A percentile compares a stretch with the other conserved stretches of the same genome.
These are phyloP conservation scores for Epistrophe eligans DNA, from an alignment of 2,888 invertebrate species.

Conservation along the genomic window DNA sequence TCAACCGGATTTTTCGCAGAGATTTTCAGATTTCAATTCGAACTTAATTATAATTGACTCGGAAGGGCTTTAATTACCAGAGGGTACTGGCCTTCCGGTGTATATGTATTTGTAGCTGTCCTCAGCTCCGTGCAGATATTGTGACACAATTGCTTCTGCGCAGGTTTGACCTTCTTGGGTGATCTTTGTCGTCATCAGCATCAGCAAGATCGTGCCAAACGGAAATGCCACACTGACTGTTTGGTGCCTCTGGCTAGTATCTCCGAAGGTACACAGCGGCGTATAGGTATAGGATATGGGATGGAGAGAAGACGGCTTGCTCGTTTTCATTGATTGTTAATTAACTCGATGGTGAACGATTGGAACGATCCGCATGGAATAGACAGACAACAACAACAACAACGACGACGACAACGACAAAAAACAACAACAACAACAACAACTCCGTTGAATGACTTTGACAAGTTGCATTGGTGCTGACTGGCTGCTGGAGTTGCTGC, in stretches of 20 bases:
- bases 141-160: conserved; percentile 66
- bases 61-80: conserved; percentile 62
- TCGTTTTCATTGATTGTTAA: conserved; percentile 72
- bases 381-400: conserved; percentile 2
- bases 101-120: background rate
- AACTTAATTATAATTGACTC: conserved; percentile 66
- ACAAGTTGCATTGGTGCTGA: conserved; percentile 47
- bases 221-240: conserved; percentile 70
- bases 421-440: background rate
- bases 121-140: conserved; percentile 45
- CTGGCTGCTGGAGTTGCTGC: conserved; percentile 41
- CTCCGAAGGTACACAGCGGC: background rate
- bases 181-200: conserved; percentile 49
- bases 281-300: too few species aligned
- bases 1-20: conserved; percentile 52
- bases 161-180: conserved; percentile 70
- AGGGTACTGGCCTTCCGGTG: conserved; percentile 70
- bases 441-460: conserved; percentile 57
- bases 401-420: background rate
- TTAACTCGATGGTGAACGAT: conserved; percentile 64
- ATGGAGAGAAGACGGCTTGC: conserved; percentile 15
- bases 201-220: conserved; percentile 67
- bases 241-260: background rate
- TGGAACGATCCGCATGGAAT: conserved; percentile 47
- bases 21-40: conserved; percentile 56